Conservation (phyloP, 2,888 invertebrate genomes). For the Chloroclysta siterata region DNA sequence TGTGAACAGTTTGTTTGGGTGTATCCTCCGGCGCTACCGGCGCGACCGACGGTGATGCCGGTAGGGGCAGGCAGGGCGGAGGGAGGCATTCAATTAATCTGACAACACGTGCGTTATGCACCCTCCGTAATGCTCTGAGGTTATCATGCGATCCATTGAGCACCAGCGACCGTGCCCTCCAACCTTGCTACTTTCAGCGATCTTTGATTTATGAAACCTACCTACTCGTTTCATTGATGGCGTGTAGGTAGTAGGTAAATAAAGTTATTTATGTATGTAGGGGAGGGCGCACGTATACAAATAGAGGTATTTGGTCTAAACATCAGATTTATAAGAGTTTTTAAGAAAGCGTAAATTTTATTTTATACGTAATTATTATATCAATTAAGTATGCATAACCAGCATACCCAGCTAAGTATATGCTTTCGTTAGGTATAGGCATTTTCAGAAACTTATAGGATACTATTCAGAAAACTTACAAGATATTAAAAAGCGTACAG, state of each 20-base stretch:
- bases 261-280: too few relatives aligned
- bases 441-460: too few relatives aligned
- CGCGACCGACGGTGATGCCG: slow-evolving; percentile 26
- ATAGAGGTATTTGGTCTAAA: too few relatives aligned
- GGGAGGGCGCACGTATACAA: too few relatives aligned
- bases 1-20: slow-evolving; percentile 53
- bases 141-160: slow-evolving; percentile 70
- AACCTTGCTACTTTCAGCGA: slow-evolving; percentile 25
- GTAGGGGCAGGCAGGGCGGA: slow-evolving; percentile 41
- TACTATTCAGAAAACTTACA: too few relatives aligned
- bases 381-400: too few relatives aligned
- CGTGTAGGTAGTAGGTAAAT: not conserved
- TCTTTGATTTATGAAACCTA: slow-evolving; percentile 24
- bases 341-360: too few relatives aligned
- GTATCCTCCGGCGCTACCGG: slow-evolving; percentile 46
- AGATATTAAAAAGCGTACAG: too few relatives aligned
- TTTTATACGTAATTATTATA: too few relatives aligned
- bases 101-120: slow-evolving; percentile 79
- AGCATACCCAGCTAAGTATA: too few relatives aligned
- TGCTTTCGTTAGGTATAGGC: too few relatives aligned
- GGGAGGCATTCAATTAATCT: slow-evolving; percentile 76
- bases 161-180: slow-evolving; percentile 37
- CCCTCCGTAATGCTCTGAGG: slow-evolving; percentile 58
- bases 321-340: too few relatives aligned
- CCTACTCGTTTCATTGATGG: slow-evolving; percentile 19